Conservation (phyloP, 1,140 invertebrate species). For the Heliothis virescens region DNA sequence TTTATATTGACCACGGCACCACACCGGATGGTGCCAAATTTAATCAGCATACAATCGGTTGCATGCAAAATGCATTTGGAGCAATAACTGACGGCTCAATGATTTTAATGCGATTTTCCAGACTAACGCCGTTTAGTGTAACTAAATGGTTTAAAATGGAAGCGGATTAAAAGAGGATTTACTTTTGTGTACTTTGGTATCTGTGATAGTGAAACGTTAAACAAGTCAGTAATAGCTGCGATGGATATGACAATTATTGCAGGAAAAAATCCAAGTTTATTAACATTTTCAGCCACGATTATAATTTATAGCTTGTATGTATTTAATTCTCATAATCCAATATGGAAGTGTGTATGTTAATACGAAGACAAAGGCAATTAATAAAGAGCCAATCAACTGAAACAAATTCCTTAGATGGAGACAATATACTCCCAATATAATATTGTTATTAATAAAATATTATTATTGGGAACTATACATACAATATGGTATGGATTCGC, state of each 20-base stretch:
- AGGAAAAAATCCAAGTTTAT: no score
- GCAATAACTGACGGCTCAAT: constrained; percentile 29
- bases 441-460: not conserved
- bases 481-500: not conserved
- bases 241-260: no score
- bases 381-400: constrained; percentile 11
- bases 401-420: not conserved
- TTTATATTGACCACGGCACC: constrained; percentile 50
- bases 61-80: constrained; percentile 38
- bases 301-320: no score
- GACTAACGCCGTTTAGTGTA: constrained; percentile 12
- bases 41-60: constrained; percentile 52
- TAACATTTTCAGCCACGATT: no score
- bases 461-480: not conserved
- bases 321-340: no score
- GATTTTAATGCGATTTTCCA: constrained; percentile 40
- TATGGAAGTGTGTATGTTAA: no score
- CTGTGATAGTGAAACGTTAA: no score
- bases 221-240: no score
- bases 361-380: no score
- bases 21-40: constrained; percentile 49
- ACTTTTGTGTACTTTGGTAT: not conserved
- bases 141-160: not conserved
- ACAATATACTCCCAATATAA: not conserved
- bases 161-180: not conserved